Conservation (phyloP, 2,113 vertebrate species). For the Tetrao urogallus region DNA sequence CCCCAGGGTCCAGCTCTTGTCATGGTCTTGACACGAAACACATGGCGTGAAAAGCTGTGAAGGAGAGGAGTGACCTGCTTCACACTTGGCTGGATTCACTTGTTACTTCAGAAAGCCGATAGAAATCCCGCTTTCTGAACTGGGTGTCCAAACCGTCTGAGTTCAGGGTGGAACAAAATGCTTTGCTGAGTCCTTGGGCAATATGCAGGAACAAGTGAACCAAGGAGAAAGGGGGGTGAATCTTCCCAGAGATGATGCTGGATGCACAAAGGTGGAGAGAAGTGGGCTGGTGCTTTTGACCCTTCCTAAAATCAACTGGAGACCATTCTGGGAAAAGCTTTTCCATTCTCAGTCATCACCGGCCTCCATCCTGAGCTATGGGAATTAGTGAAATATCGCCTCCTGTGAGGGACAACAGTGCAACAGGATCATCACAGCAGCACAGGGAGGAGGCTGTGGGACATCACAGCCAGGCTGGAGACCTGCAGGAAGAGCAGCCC, state of each 20-base stretch:
- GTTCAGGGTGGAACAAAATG: conserved; percentile 5
- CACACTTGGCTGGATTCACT: not conserved
- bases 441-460: fast-evolving
- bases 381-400: not conserved
- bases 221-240: not conserved
- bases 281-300: not conserved
- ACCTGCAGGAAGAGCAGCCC: not conserved
- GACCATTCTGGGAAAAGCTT: not conserved
- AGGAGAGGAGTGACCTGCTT: conserved; percentile 18
- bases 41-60: not conserved
- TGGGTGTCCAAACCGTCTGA: not conserved
- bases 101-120: not conserved
- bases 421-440: not conserved
- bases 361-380: not conserved
- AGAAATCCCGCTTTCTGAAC: not conserved
- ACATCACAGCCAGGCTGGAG: not conserved
- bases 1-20: not conserved
- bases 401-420: not conserved
- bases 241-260: not conserved
- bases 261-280: not conserved
- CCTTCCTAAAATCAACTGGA: not conserved
- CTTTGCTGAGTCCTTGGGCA: conserved; percentile 5
- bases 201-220: not conserved
- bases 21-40: not conserved
- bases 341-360: not conserved